Evolutionary conservation across 2,113 vertebrate species (phyloP), one percentile per base, ranked within the genome.

Genomic region (Numenius arquata): DNA sequence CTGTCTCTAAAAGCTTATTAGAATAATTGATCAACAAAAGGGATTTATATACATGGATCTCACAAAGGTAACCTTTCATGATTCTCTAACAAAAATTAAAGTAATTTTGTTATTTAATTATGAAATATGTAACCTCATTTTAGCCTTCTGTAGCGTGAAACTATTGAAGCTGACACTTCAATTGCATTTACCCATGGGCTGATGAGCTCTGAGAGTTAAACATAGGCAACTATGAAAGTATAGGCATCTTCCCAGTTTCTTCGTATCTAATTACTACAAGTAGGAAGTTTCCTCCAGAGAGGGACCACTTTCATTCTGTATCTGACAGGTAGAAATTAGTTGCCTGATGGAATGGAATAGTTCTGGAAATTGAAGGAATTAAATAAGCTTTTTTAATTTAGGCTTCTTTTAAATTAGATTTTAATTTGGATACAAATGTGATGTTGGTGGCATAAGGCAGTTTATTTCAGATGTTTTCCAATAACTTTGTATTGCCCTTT

Each of bases 251-350:
- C 81, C 78, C 85, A 80, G 55, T 92, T 95, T 98, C 97, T 96
- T 96, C 82, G 88, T 62, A 95, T 91, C 96, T 98, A 98, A 99
- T 99, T 98, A 98, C 97, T 97, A 97, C 93, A 98, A 98, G 96
- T 97, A 90, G 88, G 81, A 97, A 97, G 93, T 97, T 98, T 97
- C 80, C 98, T 98, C 98, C 89, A 94, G 97, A 97, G 98, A 98
- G 96, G 94, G 93, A 97, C 95, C 89, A 85, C 97, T 98, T 98
- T 98, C 96, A 95, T 97, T 98, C 96, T 61, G 26, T 97, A 96
- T 98, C 98, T 98, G 98, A 98, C 98, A 98, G 98, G 97, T 98
- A 98, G 98, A 99, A 99, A 99, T 99, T 98, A 99, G 98, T 98
- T 98, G 97, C 98, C 97, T 98, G 99, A 99, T 99, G 97, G 97